A percentile compares a stretch with the other conserved stretches of the same genome.
Evolutionary conservation across 2,113 vertebrate species (phyloP).

Genomic region (Microcebus tavaratra): DNA sequence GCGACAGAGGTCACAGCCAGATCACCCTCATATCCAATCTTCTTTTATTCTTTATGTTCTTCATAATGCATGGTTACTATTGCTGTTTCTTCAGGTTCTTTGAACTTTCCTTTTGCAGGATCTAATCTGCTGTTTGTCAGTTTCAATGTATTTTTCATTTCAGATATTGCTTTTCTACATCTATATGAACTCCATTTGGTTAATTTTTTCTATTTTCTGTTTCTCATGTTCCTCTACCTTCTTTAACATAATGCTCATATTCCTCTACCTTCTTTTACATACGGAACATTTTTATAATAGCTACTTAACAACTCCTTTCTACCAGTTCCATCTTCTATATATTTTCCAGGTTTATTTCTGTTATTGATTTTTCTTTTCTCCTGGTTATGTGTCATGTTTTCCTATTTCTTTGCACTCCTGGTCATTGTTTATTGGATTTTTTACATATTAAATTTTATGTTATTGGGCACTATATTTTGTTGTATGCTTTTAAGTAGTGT

Average conservation of each 20-base stretch:
- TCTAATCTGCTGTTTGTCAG: neutral
- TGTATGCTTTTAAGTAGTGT: constrained; percentile 7
- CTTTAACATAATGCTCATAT: neutral
- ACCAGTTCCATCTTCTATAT: neutral
- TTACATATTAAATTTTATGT: neutral
- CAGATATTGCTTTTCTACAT: neutral
- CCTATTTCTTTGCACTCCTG: neutral
- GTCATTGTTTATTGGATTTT: neutral
- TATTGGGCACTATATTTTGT: neutral
- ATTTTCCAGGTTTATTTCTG: neutral
- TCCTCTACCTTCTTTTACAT: neutral
- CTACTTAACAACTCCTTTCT: neutral
- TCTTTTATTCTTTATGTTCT: neutral
- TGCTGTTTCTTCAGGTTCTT: neutral
- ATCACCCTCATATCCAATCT: too few species aligned
- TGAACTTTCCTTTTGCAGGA: neutral
- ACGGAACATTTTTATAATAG: neutral
- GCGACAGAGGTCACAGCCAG: too few species aligned
- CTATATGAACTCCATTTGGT: neutral
- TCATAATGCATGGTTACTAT: neutral
- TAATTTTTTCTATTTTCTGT: neutral
- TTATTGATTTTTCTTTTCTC: neutral
- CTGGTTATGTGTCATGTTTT: neutral
- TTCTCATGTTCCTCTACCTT: neutral
- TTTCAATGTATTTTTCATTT: neutral